A percentile compares a stretch with the other conserved stretches of the same genome.
Conservation (phyloP, 1,140 invertebrate genomes). For the Cryptotermes secundus region DNA sequence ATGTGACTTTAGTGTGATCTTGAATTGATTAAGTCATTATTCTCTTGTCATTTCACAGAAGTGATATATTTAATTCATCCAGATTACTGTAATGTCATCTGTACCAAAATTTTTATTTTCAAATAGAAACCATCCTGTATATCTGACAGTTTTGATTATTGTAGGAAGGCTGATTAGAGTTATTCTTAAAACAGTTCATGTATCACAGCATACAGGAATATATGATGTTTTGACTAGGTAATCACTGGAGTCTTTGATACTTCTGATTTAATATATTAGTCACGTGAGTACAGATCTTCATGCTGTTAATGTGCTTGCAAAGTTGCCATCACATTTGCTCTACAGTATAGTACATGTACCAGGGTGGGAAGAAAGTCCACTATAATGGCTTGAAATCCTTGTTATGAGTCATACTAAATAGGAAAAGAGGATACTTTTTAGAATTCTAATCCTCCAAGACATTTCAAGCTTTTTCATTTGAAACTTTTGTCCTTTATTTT, state of each 20-base stretch:
- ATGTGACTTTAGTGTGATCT: neutral
- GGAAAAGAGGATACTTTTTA: neutral
- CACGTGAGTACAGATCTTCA: neutral
- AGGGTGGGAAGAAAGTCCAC: neutral
- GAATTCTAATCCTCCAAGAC: slow-evolving; percentile 7
- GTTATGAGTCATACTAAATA: neutral
- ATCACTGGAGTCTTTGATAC: neutral
- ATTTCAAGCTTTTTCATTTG: neutral
- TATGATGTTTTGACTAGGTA: neutral
- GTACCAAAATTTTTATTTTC: neutral
- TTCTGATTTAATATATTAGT: neutral
- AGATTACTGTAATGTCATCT: neutral
- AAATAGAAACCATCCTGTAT: neutral
- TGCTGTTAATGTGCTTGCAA: neutral
- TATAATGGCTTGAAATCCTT: neutral
- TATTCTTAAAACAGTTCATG: neutral
- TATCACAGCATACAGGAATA: neutral
- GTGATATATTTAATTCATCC: neutral
- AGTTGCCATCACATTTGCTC: slow-evolving; percentile 5
- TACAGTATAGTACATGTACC: slow-evolving; percentile 19
- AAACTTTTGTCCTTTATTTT: neutral
- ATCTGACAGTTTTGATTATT: neutral
- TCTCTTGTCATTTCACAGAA: neutral
- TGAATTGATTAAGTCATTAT: neutral
- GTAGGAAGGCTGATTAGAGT: neutral